These are phyloP conservation scores for Salvelinus alpinus DNA, from an alignment of 2,113 vertebrate species.

Conservation along the genomic window DNA sequence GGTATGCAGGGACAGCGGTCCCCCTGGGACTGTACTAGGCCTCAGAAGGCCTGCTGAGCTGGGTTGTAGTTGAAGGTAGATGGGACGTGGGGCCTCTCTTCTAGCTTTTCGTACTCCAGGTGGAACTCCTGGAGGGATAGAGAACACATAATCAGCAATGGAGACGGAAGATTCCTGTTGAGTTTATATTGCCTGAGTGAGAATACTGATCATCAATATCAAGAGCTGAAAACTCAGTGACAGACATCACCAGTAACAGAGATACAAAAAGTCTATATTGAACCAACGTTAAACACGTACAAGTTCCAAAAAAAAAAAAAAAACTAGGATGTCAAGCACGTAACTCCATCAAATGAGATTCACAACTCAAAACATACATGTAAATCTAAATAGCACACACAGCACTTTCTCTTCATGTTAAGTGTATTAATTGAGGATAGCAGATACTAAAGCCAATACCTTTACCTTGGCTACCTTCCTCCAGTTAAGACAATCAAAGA, in stretches of 20 bases:
- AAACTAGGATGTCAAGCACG: too few species aligned
- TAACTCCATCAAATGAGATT: too few species aligned
- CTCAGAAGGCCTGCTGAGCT: constrained; percentile 99
- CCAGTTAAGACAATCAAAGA: constrained; percentile 99
- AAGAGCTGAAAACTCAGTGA: too few species aligned
- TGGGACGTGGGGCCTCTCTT: constrained; percentile 99
- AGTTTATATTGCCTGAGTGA: not conserved
- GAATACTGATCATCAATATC: not conserved
- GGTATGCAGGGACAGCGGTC: constrained; percentile 90
- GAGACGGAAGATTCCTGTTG: not conserved
- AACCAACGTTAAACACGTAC: too few species aligned
- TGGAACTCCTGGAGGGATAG: constrained; percentile 88
- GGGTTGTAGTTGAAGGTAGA: constrained; percentile 99
- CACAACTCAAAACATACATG: too few species aligned
- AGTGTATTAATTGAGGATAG: not conserved
- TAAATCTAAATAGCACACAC: too few species aligned
- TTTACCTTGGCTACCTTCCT: constrained; percentile 99
- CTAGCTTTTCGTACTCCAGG: constrained; percentile 99
- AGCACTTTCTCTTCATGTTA: not conserved
- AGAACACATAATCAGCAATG: constrained; percentile 20
- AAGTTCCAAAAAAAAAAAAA: too few species aligned
- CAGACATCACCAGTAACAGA: too few species aligned
- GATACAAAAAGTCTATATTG: too few species aligned
- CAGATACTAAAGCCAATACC: constrained; percentile 29
- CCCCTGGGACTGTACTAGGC: constrained; percentile 85